Evolutionary conservation across 2,888 invertebrate genomes (phyloP), one percentile per base, ranked within the genome.

Genomic region (Thera britannica): DNA sequence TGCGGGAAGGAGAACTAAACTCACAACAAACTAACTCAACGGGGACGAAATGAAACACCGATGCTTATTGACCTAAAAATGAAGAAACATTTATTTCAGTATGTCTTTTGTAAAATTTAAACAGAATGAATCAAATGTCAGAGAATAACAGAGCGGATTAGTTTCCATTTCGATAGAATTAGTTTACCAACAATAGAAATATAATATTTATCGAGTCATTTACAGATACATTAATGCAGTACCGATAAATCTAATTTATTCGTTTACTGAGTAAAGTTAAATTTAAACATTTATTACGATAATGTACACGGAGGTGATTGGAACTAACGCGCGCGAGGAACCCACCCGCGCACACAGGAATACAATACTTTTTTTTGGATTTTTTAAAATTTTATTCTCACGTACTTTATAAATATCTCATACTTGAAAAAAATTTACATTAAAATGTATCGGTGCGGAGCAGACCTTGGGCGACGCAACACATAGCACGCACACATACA

Each of bases 11-110:
- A 65, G 55, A 57, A 64, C 62, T 2, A 36, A 65, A 23, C 23
- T 72, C 71, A 9, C 46, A 61, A 70, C 52, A 73, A 23, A 23
- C 23, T 23, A 23, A 75, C 76, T 64, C 70, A 75, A 73, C 73
- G 74, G 78, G 76, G 77, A 70, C 71, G 72, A 93, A 94, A 93
- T 94, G 84, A 94, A 94, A 94, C 92, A 93, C 92, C 77, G 86
- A 90, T 93, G 85, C 92, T 94, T 95, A 94, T 95, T 95, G 95
- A 95, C 95, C 95, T 95, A 95, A 95, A 95, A 95, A 95, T 95
- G 95, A 95, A 95, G 95, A 95, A 95, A 95, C 95, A 95, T 95
- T 95, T 95, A 95, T 95, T 95, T 93, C 94, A 90, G 94, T 93
- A 94, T 95, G 95, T 95, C 95, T 95, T 95, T 95, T 95, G 95